A percentile compares a stretch with the other conserved stretches of the same genome.
phyloP scores from a whole-genome alignment of 2,797 vertebrate species.

The Gambelia wislizenii region DNA sequence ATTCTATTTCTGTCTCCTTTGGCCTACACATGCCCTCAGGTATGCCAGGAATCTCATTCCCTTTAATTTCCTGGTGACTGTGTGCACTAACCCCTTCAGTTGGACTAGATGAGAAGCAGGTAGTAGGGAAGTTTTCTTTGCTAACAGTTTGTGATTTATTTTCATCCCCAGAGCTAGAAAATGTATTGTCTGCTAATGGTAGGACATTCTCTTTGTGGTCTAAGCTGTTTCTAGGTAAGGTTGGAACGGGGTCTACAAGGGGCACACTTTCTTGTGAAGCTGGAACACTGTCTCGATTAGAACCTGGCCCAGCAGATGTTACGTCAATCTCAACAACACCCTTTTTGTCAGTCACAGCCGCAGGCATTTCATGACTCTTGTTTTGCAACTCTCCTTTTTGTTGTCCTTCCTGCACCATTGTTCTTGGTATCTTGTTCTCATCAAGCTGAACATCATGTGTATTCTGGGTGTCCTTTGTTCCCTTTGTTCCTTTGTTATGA shows the following conservation, averaged over 20 bases:
- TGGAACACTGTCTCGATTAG: background rate
- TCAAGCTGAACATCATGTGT: background rate
- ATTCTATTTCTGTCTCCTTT: constrained; percentile 57
- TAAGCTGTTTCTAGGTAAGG: background rate
- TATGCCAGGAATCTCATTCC: constrained; percentile 58
- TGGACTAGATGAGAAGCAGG: background rate
- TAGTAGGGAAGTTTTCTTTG: constrained; percentile 21
- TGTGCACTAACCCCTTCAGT: constrained; percentile 9
- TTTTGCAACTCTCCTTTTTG: constrained; percentile 11
- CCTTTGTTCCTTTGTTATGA: background rate
- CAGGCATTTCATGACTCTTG: background rate
- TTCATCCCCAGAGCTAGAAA: accelerated
- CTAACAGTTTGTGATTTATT: background rate
- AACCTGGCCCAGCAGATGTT: background rate
- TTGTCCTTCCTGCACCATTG: background rate
- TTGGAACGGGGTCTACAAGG: background rate
- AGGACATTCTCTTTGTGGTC: background rate
- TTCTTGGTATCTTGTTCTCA: background rate
- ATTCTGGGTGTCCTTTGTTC: background rate
- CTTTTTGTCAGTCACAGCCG: background rate
- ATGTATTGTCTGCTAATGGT: background rate
- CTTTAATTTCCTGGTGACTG: background rate
- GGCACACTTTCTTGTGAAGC: background rate
- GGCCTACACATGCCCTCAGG: constrained; percentile 51
- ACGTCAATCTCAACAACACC: background rate